Base-by-base conservation (phyloP, 2,797 vertebrate species). In the Neosilurus hyrtlii region DNA sequence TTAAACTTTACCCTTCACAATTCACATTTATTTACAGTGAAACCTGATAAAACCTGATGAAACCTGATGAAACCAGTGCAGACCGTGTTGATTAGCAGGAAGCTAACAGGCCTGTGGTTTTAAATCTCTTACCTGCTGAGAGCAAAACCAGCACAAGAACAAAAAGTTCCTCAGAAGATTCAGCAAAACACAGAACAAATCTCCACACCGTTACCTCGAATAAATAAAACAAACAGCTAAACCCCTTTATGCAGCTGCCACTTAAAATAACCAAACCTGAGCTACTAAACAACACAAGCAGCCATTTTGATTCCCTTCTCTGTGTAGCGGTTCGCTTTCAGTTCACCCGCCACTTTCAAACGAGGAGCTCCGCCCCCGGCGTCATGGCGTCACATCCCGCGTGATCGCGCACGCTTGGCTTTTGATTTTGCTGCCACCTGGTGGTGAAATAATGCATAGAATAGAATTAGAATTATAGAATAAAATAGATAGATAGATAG, bases 291-390 rank as follows among this genome's bases (percentile, higher is more conserved):
- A 26, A 26, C 37, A 51, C 75, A 20, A 18, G 61, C 75, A 1
- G 5, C 61, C 52, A 54, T 54, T 37, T 67, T 35, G 70, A 22
- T n/a, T 14, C 18, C 10, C 43, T 26, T 22, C 14, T 57, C 11
- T 16, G 6, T 7, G 14, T 2, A 86, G 56, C 79, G 74, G 24
- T 76, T 63, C 0, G 20, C 59, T 73, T 66, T 56, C 24, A 5
- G 12, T 79, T 83, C 83, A 86, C 93, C 91, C 94, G 94, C 94
- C 92, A 94, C 89, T 94, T 95, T 95, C 91, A 95, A 95, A 95
- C 88, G 2, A 0, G 61, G 59, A 71, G 79, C 85, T 84, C 87
- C 87, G 12, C 84, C 87, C 87, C 12, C 56, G 20, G 2, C 59
- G 59, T 49, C 54, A 11, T 62, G 61, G 63, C 70, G 43, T 71